Evolutionary conservation across 1,140 invertebrate species (phyloP).

Genomic region (Chrysoperla carnea): DNA sequence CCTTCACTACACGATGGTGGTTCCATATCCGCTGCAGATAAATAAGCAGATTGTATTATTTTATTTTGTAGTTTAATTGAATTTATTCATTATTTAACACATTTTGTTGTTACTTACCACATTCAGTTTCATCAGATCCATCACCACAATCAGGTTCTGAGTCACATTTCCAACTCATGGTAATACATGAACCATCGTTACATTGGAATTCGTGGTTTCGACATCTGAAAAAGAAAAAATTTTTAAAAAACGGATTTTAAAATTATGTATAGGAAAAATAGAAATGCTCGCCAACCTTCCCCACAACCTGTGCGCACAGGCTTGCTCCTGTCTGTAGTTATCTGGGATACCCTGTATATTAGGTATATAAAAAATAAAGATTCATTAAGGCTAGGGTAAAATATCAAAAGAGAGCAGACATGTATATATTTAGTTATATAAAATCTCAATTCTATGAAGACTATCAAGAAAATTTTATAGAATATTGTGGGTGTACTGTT

Average conservation of each 20-base stretch:
- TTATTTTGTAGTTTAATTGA: neutral
- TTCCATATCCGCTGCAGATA: slow-evolving; percentile 22
- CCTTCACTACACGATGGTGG: slow-evolving; percentile 41
- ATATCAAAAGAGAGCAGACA: too few species aligned
- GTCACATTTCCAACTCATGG: slow-evolving; percentile 37
- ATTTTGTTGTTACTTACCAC: slow-evolving; percentile 25
- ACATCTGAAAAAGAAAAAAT: slow-evolving; percentile 26
- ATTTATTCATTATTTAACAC: neutral
- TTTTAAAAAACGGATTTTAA: neutral
- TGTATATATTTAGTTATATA: too few species aligned
- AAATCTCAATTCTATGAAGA: too few species aligned
- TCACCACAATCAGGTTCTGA: slow-evolving; percentile 38
- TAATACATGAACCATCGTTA: slow-evolving; percentile 42
- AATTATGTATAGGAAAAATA: too few species aligned
- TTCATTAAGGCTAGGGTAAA: too few species aligned
- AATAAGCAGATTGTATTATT: neutral
- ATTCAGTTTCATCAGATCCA: slow-evolving; percentile 36
- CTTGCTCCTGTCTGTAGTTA: too few species aligned
- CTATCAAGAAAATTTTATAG: too few species aligned
- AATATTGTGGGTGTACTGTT: too few species aligned
- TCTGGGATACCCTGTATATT: too few species aligned
- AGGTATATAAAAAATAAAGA: too few species aligned
- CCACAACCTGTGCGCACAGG: neutral
- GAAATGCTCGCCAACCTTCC: neutral
- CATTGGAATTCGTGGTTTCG: slow-evolving; percentile 35